Percentiles rank a stretch among this genome's conserved stretches.
These are phyloP conservation scores for Thunnus maccoyii DNA, from an alignment of 2,113 vertebrate species.

Conservation along the genomic window DNA sequence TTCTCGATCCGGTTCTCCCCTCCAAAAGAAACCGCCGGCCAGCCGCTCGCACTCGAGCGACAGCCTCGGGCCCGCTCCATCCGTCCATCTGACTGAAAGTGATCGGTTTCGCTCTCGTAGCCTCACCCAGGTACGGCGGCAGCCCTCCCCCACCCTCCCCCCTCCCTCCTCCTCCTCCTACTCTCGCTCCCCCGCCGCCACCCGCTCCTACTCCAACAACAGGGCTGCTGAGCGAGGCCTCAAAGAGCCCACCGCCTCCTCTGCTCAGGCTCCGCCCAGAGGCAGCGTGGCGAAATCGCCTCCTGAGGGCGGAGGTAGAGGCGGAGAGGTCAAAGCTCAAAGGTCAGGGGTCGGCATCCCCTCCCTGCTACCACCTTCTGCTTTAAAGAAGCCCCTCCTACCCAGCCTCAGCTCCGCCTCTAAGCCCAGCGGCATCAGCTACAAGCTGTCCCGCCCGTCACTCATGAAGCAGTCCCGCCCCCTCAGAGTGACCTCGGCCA, in stretches of 20 bases:
- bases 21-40: slow-evolving; percentile 85
- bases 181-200: slow-evolving; percentile 68
- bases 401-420: slow-evolving; percentile 75
- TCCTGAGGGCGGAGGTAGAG: slow-evolving; percentile 11
- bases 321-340: slow-evolving; percentile 10
- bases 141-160: slow-evolving; percentile 78
- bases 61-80: slow-evolving; percentile 75
- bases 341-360: not conserved
- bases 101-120: slow-evolving; percentile 92
- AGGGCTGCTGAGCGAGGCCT: slow-evolving; percentile 85
- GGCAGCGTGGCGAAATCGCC: slow-evolving; percentile 36
- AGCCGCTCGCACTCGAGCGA: slow-evolving; percentile 88
- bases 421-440: slow-evolving; percentile 85
- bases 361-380: slow-evolving; percentile 49
- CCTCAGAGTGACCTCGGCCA: slow-evolving; percentile 39
- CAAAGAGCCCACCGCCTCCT: slow-evolving; percentile 77
- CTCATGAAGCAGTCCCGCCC: slow-evolving; percentile 86
- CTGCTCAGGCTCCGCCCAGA: slow-evolving; percentile 61
- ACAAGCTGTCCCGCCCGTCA: slow-evolving; percentile 89
- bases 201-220: slow-evolving; percentile 89
- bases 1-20: slow-evolving; percentile 53
- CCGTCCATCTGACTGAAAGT: slow-evolving; percentile 76
- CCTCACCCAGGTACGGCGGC: slow-evolving; percentile 91
- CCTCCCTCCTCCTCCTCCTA: slow-evolving; percentile 13
- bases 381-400: slow-evolving; percentile 88